These are phyloP conservation scores for Isichthys henryi DNA, from an alignment of 2,113 vertebrate species.

Conservation along the genomic window DNA sequence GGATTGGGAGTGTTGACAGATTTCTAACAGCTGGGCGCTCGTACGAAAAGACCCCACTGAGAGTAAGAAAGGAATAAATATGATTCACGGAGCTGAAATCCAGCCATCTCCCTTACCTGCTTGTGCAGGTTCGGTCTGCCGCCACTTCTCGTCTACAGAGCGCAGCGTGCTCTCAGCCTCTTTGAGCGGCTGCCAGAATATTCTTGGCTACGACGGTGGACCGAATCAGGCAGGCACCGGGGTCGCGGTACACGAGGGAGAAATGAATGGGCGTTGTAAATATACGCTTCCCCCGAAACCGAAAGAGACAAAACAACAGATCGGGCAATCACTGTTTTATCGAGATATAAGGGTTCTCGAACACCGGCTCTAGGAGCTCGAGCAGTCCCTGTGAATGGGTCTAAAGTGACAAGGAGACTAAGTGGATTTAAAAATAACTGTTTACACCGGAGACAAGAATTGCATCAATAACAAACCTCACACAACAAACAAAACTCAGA, in stretches of 20 bases:
- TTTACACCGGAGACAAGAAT: not conserved
- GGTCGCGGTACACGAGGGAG: not conserved
- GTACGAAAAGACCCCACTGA: constrained; percentile 1
- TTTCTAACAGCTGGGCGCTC: not conserved
- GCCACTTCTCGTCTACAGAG: not conserved
- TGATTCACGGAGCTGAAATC: constrained; percentile 11
- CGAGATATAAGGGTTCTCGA: not conserved
- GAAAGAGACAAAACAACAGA: not conserved
- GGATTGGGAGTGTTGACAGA: not conserved
- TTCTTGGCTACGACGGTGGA: constrained; percentile 23
- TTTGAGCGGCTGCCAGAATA: constrained; percentile 22
- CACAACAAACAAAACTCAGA: constrained; percentile 4
- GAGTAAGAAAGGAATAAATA: constrained; percentile 4
- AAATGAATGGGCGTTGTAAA: constrained; percentile 8
- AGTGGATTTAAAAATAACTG: not conserved
- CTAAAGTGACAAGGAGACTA: not conserved
- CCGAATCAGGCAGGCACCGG: constrained; percentile 19
- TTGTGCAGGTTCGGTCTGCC: not conserved
- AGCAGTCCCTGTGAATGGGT: not conserved
- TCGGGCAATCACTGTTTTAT: constrained; percentile 1
- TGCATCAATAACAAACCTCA: constrained; percentile 8
- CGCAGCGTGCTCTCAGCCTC: not conserved
- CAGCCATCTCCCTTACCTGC: constrained; percentile 9
- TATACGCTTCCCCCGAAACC: constrained; percentile 7
- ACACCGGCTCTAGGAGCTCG: not conserved